A percentile compares a stretch with the other conserved stretches of the same genome.
phyloP scores from a whole-genome alignment of 2,113 vertebrate genomes.

The Ranitomeya imitator region DNA sequence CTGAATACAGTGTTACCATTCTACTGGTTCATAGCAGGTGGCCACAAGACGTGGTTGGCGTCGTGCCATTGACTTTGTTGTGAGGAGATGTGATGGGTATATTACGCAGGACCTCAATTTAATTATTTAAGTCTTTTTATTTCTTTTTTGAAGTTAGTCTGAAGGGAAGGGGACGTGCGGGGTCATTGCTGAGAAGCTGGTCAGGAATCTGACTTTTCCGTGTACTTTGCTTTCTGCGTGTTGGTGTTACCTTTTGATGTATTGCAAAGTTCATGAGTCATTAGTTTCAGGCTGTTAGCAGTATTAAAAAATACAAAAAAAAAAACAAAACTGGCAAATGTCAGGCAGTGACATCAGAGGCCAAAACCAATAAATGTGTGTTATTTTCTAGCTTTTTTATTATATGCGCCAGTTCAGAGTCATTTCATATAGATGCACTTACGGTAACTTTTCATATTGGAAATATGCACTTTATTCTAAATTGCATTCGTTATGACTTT shows the following conservation, averaged over 20 bases:
- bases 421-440: background rate
- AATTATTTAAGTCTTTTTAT: conserved; percentile 26
- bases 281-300: conserved; percentile 11
- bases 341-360: background rate
- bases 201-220: background rate
- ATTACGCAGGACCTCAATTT: conserved; percentile 12
- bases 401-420: too few relatives aligned
- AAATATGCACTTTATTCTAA: too few relatives aligned
- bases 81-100: conserved; percentile 25
- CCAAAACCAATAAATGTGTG: background rate
- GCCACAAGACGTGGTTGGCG: conserved; percentile 23
- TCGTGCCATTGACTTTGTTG: conserved; percentile 4
- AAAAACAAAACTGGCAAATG: conserved; percentile 7
- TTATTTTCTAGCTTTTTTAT: conserved; percentile 1
- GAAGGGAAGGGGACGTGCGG: background rate
- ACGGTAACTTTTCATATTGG: background rate
- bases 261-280: background rate
- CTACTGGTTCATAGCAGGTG: conserved; percentile 40
- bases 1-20: conserved; percentile 18
- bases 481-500: too few relatives aligned
- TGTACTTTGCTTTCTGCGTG: conserved; percentile 27
- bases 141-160: conserved; percentile 22
- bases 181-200: background rate
- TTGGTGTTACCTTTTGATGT: conserved; percentile 33
- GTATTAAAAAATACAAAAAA: too few relatives aligned